Base-by-base conservation (phyloP, 2,113 vertebrate genomes). In the Pyrgilauda ruficollis region DNA sequence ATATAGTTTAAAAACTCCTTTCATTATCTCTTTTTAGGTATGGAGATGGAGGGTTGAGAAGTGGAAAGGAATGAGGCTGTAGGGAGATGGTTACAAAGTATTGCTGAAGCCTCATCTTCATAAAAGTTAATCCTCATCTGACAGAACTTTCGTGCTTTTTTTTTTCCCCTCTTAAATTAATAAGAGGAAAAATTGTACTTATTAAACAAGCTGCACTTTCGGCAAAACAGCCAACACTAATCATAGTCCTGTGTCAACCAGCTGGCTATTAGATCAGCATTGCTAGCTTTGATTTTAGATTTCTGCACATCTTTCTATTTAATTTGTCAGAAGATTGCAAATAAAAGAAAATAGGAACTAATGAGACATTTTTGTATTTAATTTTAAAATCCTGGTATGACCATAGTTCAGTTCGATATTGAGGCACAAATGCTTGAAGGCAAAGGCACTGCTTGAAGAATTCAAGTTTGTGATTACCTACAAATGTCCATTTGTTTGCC, bases 311-410 rank as follows among this genome's bases (percentile, higher is more conserved):
- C 28, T 63, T 89, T 9, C 1, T 84, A 66, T 62, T 90, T 86
- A 73, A 80, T 86, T 85, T 83, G 2, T 84, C 61, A 62, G 78
- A 91, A 74, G 50, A 88, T 7, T 74, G 53, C 14, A 77, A 43
- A 63, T 64, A 55, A 90, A 96, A 90, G n/a, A 91, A 95, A 90
- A 83, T 9, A 72, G 46, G 72, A 83, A 70, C 43, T 88, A 91
- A 96, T 63, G 87, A 89, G 63, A 72, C 15, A 43, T 11, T 52
- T 15, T 13, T 41, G 21, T 13, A 73, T 80, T 77, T 59, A 1
- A 77, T 86, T 94, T 91, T 31, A 94, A 74, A 95, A 86, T 74
- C 55, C 31, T 23, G 15, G 59, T 67, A 33, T 59, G 35, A 67
- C 20, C 39, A 35, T 11, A 85, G n/a, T 59, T 88, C 46, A 52